Evolutionary conservation across 2,888 invertebrate species (phyloP).

Genomic region (Ferrisia virgata): DNA sequence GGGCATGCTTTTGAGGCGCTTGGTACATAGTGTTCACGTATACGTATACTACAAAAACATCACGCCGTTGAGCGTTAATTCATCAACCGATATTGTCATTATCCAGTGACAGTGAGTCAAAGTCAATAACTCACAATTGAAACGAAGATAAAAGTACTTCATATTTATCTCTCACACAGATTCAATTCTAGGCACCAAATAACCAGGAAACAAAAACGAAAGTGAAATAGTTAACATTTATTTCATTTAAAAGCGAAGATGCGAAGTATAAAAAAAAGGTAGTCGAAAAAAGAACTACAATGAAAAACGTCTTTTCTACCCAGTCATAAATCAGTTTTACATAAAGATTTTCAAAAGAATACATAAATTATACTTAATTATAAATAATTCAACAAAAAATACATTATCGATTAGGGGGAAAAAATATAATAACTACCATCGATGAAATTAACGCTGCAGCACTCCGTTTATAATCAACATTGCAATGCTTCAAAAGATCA

Average conservation of each 20-base stretch:
- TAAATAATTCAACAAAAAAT: not conserved
- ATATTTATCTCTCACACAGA: too few species aligned
- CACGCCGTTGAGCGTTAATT: too few species aligned
- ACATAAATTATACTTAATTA: not conserved
- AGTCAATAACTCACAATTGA: too few species aligned
- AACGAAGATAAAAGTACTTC: too few species aligned
- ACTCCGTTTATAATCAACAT: not conserved
- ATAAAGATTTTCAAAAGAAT: not conserved
- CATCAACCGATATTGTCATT: too few species aligned
- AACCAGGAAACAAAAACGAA: too few species aligned
- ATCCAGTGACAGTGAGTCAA: too few species aligned
- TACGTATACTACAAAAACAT: too few species aligned
- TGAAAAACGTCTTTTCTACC: not conserved
- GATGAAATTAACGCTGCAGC: not conserved
- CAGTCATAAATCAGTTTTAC: not conserved
- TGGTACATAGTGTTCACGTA: too few species aligned
- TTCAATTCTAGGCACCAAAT: too few species aligned
- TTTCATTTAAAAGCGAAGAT: not conserved
- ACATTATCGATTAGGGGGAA: not conserved
- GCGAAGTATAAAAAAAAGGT: not conserved
- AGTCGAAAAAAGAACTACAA: not conserved
- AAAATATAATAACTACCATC: not conserved
- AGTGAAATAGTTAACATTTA: too few species aligned
- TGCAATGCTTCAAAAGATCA: not conserved
- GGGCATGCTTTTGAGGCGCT: too few species aligned